These are phyloP conservation scores for Hydropotes inermis DNA, from an alignment of 2,113 vertebrate species.

Conservation along the genomic window DNA sequence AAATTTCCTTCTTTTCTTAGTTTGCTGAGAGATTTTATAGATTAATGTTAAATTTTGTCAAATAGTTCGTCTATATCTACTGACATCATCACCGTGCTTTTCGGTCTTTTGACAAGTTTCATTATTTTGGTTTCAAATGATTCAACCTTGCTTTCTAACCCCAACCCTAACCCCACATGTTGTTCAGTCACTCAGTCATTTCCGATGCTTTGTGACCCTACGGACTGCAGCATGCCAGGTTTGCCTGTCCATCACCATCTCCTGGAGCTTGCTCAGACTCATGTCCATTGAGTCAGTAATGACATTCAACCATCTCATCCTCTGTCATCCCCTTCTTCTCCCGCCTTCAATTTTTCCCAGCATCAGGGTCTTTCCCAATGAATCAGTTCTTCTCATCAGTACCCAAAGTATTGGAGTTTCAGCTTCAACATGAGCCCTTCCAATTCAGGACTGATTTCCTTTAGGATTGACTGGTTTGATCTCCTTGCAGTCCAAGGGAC, in stretches of 20 bases:
- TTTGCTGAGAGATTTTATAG: neutral
- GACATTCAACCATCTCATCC: neutral
- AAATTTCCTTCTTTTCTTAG: neutral
- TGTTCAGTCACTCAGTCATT: neutral
- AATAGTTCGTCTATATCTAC: neutral
- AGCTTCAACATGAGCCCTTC: neutral
- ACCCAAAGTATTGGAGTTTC: neutral
- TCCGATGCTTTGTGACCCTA: rapidly evolving
- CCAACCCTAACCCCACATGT: neutral
- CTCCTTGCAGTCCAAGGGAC: neutral
- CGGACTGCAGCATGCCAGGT: neutral
- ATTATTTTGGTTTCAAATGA: neutral
- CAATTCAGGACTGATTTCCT: neutral
- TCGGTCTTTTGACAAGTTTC: neutral
- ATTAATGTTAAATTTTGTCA: neutral
- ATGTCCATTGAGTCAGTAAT: neutral
- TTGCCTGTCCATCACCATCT: neutral
- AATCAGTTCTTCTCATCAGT: neutral
- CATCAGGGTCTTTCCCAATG: neutral
- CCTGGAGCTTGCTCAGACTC: neutral
- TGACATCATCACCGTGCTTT: neutral
- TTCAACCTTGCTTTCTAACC: neutral
- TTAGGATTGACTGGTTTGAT: neutral
- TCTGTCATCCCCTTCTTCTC: neutral
- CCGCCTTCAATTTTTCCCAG: neutral